Conservation (phyloP, 2,888 invertebrate genomes). For the Chrysodeixis includens region DNA sequence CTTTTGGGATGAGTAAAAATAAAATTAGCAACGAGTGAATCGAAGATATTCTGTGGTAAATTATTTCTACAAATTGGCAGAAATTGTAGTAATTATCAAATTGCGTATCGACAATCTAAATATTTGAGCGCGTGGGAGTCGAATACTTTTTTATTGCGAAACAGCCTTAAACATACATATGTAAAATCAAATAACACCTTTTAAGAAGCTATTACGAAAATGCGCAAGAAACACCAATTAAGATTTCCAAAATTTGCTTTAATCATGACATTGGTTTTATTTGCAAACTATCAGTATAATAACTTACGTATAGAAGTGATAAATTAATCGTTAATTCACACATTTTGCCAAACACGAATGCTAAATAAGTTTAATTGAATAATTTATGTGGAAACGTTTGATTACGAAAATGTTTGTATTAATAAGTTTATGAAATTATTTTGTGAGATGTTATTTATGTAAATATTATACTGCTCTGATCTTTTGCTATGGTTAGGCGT, state of each 20-base stretch:
- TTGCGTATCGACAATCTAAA: constrained; percentile 15
- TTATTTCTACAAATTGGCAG: no score
- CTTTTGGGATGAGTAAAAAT: no score
- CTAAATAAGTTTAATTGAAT: neutral
- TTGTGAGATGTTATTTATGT: neutral
- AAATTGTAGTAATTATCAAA: neutral
- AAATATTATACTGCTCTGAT: neutral
- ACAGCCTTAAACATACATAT: neutral
- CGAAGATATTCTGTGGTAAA: no score
- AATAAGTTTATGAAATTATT: neutral
- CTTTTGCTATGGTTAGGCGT: neutral
- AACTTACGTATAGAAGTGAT: constrained; percentile 1
- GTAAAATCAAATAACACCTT: constrained; percentile 11
- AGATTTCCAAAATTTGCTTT: neutral
- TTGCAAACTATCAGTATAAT: constrained; percentile 28
- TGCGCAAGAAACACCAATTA: neutral
- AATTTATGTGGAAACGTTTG: neutral
- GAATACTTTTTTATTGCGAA: constrained; percentile 6
- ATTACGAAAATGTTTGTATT: no score
- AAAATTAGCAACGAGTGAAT: no score
- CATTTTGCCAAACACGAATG: neutral
- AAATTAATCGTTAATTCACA: neutral
- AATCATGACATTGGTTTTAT: constrained; percentile 18
- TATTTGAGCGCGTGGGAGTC: constrained; percentile 20
- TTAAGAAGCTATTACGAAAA: neutral